Percentiles rank a stretch among this genome's conserved stretches.
Evolutionary conservation across 2,113 vertebrate species (phyloP).

Genomic region (Shinisaurus crocodilurus): DNA sequence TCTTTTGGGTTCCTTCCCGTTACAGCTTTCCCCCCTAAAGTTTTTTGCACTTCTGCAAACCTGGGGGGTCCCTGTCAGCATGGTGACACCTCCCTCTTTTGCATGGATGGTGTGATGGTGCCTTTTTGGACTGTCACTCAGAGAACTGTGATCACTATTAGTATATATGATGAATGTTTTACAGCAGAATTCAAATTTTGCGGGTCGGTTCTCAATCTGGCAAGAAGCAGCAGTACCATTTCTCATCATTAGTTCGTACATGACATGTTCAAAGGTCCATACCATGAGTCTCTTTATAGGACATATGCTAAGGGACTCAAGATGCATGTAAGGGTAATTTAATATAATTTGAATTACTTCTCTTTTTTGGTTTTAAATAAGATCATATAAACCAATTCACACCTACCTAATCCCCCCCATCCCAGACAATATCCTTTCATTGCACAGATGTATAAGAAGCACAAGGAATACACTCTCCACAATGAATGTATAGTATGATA

Average conservation of each 20-base stretch:
- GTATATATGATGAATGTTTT: constrained; percentile 11
- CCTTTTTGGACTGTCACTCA: not conserved
- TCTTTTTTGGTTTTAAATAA: constrained; percentile 56
- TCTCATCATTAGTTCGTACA: constrained; percentile 63
- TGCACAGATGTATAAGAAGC: constrained; percentile 49
- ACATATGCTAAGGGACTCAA: constrained; percentile 60
- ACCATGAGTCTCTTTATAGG: constrained; percentile 47
- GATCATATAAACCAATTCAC: constrained; percentile 50
- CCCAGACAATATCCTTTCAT: constrained; percentile 33
- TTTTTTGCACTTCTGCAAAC: not conserved
- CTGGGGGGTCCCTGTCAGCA: not conserved
- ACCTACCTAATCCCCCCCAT: constrained; percentile 38
- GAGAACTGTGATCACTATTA: not conserved
- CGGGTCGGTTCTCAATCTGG: constrained; percentile 29
- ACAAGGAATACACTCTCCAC: constrained; percentile 31
- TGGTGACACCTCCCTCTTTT: not conserved
- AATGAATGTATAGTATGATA: not conserved
- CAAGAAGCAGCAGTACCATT: constrained; percentile 46
- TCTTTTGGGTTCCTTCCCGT: not conserved
- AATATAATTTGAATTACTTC: constrained; percentile 69
- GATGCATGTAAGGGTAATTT: constrained; percentile 61
- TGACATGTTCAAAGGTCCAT: constrained; percentile 60
- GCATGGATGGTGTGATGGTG: not conserved
- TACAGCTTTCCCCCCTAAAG: not conserved
- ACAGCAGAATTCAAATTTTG: constrained; percentile 40